Evolutionary conservation across 2,888 invertebrate genomes (phyloP), one percentile per base, ranked within the genome.

Genomic region (Drosophila neonasuta): DNA sequence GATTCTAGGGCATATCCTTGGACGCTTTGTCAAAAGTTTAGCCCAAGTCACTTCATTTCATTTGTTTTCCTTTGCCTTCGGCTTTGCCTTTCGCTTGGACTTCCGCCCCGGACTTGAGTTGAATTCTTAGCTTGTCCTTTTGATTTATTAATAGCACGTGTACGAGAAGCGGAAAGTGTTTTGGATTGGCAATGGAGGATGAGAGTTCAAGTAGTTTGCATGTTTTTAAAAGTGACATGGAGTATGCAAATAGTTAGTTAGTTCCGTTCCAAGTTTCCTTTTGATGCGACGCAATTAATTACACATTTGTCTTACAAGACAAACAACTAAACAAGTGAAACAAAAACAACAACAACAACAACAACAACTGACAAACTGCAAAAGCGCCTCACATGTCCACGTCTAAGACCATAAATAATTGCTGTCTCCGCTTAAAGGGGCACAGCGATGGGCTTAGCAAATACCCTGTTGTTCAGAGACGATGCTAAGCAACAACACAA

Each of bases 261-360:
- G 75, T 74, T 74, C 66, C 75, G 75, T 60, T 74, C 13, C 61
- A 71, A 74, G 75, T 80, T 88, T 88, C 86, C 87, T 88, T 88
- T 82, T 88, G 88, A 88, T 79, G 86, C 84, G 72, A 77, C 67
- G 88, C 88, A 89, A 89, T 89, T 89, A 89, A 89, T 89, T 89
- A 89, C 88, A 79, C 87, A 88, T 89, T 89, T 89, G 89, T 89
- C 89, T 89, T 89, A 89, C 89, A 89, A 89, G 89, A 88, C 88
- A 89, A 87, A 88, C 81, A 79, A 29, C 56, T 36, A 29, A 20
- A 42, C 24, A 24, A 24, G 24, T 24, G 24, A 6, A 24, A 6
- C 24, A 24, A 24, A 6, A 24, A 24, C 6, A 24, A 5, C 24
- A 24, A 5, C 24, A 44, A 44, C 30, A n/a, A n/a, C n/a, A 63